Evolutionary conservation across 1,140 invertebrate genomes (phyloP), one percentile per base, ranked within the genome.

Genomic region (Plectus sambesii): DNA sequence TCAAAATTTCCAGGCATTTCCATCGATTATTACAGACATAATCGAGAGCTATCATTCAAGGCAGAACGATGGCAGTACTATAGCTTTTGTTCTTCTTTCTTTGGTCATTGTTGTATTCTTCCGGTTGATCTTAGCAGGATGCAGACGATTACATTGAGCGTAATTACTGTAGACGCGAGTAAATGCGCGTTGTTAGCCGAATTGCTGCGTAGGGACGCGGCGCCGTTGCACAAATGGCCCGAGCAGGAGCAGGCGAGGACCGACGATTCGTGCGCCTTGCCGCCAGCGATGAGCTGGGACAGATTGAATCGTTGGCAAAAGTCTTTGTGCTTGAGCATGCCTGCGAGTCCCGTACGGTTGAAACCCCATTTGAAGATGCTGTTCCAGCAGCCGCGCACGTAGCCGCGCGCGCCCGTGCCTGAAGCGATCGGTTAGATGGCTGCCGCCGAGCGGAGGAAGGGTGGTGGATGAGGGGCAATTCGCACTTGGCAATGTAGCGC

Each of bases 241-340:
- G 50, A 37, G 39, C 59, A 61, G 1, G 59, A 60, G 43, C 59
- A 61, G 23, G 61, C 59, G 40, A 40, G 58, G 40, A 61, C 58
- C 41, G 47, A 44, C 8, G 59, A 61, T 36, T 61, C 59, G 35
- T 50, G 49, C 33, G 59, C 48, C 27, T 53, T 50, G 19, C 59
- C 49, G 40, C 53, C 44, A 8, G 50, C 42, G 20, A 52, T 47
- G n/a, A 54, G 33, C 23, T 59, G 41, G 3, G 58, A 44, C 15
- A 62, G 38, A 51, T 61, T 61, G 51, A 55, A 61, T 35, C 43
- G 51, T 40, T 55, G 47, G 44, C 59, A 61, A 42, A 61, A 58
- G n/a, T 42, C 25, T 42, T 61, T 55, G 22, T 51, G 35, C 6
- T 43, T 38, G 23, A 61, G 30, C 12, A 46, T 44, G 5, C 51